phyloP scores from a whole-genome alignment of 2,888 invertebrate genomes.

The Stenichneumon culpator region DNA sequence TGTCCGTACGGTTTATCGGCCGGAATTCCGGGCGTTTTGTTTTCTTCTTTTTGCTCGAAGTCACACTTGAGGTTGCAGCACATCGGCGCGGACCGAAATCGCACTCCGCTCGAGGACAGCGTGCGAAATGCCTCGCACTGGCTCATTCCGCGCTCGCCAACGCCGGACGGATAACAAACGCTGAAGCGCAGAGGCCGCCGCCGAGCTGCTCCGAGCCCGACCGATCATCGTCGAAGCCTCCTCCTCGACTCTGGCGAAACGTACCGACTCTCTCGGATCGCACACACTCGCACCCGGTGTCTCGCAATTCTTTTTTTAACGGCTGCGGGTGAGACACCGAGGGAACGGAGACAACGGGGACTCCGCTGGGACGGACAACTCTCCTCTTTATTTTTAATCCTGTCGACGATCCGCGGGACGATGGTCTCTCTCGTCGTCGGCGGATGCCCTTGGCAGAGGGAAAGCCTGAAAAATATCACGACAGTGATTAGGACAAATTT shows the following conservation, averaged over 20 bases:
- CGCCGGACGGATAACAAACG: constrained; percentile 57
- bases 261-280: background rate
- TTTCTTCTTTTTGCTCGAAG: background rate
- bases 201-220: constrained; percentile 47
- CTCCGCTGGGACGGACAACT: background rate
- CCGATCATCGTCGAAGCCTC: constrained; percentile 57
- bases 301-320: constrained; percentile 42
- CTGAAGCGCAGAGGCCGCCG: constrained; percentile 15
- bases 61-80: constrained; percentile 23
- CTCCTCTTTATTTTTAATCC: background rate
- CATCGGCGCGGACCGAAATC: constrained; percentile 50
- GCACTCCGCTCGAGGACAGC: constrained; percentile 59
- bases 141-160: constrained; percentile 35
- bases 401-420: background rate
- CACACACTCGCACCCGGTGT: constrained; percentile 41
- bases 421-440: constrained; percentile 9
- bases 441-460: background rate
- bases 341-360: background rate
- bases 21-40: background rate
- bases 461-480: constrained; percentile 24
- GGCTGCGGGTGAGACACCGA: background rate
- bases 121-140: constrained; percentile 51
- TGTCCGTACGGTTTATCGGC: background rate
- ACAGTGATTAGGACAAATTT: background rate
- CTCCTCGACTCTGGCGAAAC: constrained; percentile 30